Percentiles rank a stretch among this genome's conserved stretches.
Evolutionary conservation across 1,140 invertebrate genomes (phyloP).

Genomic region (Vollenhovia emeryi): DNA sequence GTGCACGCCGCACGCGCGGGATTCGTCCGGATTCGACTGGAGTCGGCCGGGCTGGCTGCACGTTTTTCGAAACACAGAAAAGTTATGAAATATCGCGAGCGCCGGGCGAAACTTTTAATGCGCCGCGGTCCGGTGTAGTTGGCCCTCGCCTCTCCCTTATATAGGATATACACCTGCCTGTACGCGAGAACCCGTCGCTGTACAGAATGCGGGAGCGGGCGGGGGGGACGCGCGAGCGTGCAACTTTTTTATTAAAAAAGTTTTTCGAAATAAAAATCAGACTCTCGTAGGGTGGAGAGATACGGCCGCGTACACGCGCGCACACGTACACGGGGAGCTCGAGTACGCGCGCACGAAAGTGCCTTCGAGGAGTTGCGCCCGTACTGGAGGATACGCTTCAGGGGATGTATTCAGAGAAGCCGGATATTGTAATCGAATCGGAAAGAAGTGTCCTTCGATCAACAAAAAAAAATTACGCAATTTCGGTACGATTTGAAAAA

Average conservation of each 20-base stretch:
- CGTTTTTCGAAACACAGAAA: slow-evolving; percentile 84
- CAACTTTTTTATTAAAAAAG: slow-evolving; percentile 85
- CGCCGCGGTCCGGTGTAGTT: slow-evolving; percentile 71
- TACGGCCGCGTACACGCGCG: not conserved
- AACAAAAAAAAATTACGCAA: not conserved
- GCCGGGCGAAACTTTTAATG: slow-evolving; percentile 84
- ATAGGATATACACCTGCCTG: slow-evolving; percentile 69
- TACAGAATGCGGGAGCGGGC: slow-evolving; percentile 15
- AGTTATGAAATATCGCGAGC: slow-evolving; percentile 85
- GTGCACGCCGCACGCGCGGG: slow-evolving; percentile 73
- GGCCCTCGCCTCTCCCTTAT: slow-evolving; percentile 50
- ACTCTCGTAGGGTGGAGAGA: slow-evolving; percentile 56
- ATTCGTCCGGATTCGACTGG: slow-evolving; percentile 56
- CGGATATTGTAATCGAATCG: slow-evolving; percentile 27
- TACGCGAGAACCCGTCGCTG: slow-evolving; percentile 56
- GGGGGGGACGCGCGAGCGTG: slow-evolving; percentile 8
- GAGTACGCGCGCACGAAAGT: slow-evolving; percentile 31
- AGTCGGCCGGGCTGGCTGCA: slow-evolving; percentile 54
- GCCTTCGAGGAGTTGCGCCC: slow-evolving; percentile 27
- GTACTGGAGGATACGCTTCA: slow-evolving; percentile 8
- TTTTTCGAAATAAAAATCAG: slow-evolving; percentile 83
- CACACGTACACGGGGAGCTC: not conserved
- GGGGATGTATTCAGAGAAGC: slow-evolving; percentile 3
- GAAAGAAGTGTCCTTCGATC: not conserved
- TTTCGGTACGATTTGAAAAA: not conserved